Percentiles rank a stretch among this genome's conserved stretches.
Conservation (phyloP, 2,113 vertebrate genomes). For the Felis chaus region DNA sequence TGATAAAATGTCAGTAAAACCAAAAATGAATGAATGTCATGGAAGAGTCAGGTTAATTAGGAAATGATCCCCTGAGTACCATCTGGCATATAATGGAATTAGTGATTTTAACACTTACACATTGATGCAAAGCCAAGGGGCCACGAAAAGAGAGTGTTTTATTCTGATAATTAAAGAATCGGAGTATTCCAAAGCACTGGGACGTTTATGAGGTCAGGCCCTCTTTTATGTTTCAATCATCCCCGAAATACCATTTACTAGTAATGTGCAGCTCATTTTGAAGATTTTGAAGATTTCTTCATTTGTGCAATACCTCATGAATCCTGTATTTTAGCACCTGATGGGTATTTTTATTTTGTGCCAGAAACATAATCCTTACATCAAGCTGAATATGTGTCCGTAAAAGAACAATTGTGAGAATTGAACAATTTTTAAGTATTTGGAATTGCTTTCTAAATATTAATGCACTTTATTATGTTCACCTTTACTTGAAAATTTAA, state of each 20-base stretch:
- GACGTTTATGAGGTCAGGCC: background rate
- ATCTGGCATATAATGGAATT: background rate
- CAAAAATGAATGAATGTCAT: conserved; percentile 3
- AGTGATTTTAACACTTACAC: background rate
- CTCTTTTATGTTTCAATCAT: background rate
- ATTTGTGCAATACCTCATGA: background rate
- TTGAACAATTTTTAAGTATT: background rate
- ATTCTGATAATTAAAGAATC: background rate
- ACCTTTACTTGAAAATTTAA: background rate
- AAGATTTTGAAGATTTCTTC: background rate
- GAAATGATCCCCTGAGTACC: background rate
- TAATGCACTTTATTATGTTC: background rate
- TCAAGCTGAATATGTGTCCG: background rate
- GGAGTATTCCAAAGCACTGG: background rate
- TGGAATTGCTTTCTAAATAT: background rate
- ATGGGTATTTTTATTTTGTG: background rate
- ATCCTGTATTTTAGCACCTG: background rate
- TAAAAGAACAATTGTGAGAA: background rate
- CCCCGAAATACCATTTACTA: background rate
- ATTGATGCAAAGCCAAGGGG: background rate
- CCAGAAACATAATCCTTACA: background rate
- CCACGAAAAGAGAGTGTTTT: background rate
- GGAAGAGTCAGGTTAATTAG: conserved; percentile 20
- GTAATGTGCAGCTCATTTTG: background rate
- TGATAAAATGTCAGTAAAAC: conserved; percentile 22